These are phyloP conservation scores for Adineta ricciae DNA, from an alignment of 2,888 invertebrate species.

Conservation along the genomic window DNA sequence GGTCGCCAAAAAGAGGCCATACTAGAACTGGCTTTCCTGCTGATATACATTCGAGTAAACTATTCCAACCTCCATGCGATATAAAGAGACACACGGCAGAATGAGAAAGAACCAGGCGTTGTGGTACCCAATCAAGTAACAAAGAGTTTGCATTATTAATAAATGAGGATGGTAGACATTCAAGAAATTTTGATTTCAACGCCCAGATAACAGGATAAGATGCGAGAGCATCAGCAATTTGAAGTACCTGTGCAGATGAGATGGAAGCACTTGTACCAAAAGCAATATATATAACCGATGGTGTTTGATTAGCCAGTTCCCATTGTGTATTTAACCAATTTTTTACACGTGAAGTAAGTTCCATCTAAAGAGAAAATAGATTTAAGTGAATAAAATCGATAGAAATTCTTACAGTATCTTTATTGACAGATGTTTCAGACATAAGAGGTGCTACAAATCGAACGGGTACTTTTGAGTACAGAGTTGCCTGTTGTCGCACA, in stretches of 20 bases:
- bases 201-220: not conserved
- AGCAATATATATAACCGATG: not conserved
- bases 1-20: too few species aligned
- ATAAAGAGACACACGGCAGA: not conserved
- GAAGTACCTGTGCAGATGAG: not conserved
- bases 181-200: not conserved
- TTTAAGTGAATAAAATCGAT: too few species aligned
- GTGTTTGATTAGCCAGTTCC: not conserved
- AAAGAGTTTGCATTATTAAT: too few species aligned
- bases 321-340: not conserved
- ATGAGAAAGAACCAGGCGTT: not conserved
- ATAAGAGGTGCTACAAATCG: too few species aligned
- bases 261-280: not conserved
- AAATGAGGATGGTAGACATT: not conserved
- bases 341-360: not conserved
- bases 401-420: too few species aligned
- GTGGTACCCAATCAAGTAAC: not conserved
- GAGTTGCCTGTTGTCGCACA: too few species aligned
- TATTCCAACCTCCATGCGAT: not conserved
- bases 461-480: too few species aligned
- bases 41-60: not conserved
- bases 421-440: too few species aligned
- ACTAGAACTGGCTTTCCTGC: not conserved
- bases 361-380: not conserved
- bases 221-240: not conserved